phyloP scores from a whole-genome alignment of 2,888 invertebrate genomes.

The Erebia ligea region DNA sequence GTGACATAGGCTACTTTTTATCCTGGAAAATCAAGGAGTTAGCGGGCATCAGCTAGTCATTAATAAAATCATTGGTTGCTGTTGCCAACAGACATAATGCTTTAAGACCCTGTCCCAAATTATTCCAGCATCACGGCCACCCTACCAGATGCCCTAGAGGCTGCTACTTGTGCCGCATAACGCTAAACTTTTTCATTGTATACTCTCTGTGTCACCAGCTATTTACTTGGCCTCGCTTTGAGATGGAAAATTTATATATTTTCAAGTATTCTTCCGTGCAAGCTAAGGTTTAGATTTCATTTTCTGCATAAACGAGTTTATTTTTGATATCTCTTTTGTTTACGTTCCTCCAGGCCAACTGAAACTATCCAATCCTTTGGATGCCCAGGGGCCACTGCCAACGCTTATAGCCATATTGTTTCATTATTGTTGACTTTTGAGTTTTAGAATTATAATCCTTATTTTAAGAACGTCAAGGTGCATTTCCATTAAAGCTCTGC shows the following conservation, averaged over 20 bases:
- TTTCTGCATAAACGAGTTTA: constrained; percentile 31
- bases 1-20: too few relatives aligned
- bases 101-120: constrained; percentile 15
- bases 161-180: constrained; percentile 35
- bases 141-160: constrained; percentile 36
- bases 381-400: neutral
- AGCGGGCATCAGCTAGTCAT: too few relatives aligned
- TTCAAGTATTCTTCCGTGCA: constrained; percentile 32
- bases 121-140: constrained; percentile 10
- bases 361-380: neutral
- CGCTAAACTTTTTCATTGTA: constrained; percentile 48
- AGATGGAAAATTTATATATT: constrained; percentile 37
- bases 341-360: constrained; percentile 2
- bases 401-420: too few relatives aligned
- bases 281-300: constrained; percentile 27
- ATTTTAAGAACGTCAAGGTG: too few relatives aligned
- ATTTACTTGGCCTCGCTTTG: constrained; percentile 47
- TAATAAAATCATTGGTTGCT: too few relatives aligned
- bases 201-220: constrained; percentile 45
- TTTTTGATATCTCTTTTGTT: constrained; percentile 15
- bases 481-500: too few relatives aligned
- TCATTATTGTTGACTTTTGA: too few relatives aligned
- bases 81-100: too few relatives aligned
- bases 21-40: too few relatives aligned
- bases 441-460: too few relatives aligned